phyloP scores from a whole-genome alignment of 2,113 vertebrate species.

The Hydropotes inermis region DNA sequence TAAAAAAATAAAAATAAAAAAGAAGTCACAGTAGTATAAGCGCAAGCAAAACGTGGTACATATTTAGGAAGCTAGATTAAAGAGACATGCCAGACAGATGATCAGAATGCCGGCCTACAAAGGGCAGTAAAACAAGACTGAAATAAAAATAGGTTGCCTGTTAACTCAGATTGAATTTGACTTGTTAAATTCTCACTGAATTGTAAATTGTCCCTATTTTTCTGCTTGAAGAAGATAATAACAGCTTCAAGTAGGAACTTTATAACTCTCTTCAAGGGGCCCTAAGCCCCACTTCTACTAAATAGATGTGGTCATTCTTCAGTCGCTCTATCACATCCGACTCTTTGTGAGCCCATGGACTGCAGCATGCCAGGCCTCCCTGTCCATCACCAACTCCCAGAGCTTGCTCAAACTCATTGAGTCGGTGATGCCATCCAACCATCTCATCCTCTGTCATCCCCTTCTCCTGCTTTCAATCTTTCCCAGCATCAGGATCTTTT shows the following conservation, averaged over 20 bases:
- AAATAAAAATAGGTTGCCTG: neutral
- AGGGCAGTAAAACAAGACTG: neutral
- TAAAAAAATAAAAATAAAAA: neutral
- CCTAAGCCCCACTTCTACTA: fast-evolving
- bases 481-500: neutral
- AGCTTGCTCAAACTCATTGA: neutral
- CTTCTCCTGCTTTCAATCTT: neutral
- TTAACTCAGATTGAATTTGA: neutral
- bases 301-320: neutral
- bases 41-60: neutral
- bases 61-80: neutral
- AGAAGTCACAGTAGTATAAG: neutral
- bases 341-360: neutral
- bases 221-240: neutral
- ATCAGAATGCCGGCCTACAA: neutral
- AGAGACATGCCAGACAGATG: neutral
- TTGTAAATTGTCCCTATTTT: neutral
- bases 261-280: neutral
- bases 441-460: neutral
- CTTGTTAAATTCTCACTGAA: neutral
- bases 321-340: neutral
- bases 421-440: neutral
- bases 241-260: neutral
- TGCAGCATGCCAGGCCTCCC: neutral
- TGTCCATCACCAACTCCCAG: neutral